Base-by-base conservation (phyloP, 2,888 invertebrate species). In the Cyclophora punctaria region DNA sequence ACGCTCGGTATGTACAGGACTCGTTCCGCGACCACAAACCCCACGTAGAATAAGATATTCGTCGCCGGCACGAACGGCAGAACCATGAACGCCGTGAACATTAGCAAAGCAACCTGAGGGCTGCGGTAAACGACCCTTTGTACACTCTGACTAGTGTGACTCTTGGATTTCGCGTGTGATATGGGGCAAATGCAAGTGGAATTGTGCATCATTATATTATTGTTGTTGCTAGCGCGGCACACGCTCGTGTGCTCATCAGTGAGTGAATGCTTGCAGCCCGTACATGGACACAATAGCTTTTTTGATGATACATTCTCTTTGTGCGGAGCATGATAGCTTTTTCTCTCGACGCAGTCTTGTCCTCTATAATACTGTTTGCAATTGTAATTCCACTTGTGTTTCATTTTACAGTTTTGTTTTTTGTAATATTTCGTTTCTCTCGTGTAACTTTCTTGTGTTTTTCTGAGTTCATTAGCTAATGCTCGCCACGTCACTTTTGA, bases 11-110 rank as follows among this genome's bases (percentile, higher is more conserved):
- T 92, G 88, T 98, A 99, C 60, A 99, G 90, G 61, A 98, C 94
- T 60, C 98, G 91, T 87, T 99, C 99, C 53, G 98, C 99, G 50
- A 98, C 95, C 63, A 99, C 98, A 83, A 99, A 99, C 47, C 99
- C 99, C 55, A 99, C 98, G 83, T 98, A 98, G 90, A 98, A 98
- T 83, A 98, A 94, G 67, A 98, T 89, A 90, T 99, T 99, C 68
- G 96, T 95, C 58, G 98, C 98, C 59, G 98, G 98, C 72, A 98
- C 90, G 88, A 98, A 98, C 56, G 98, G 98, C 65, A 98, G 90
- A 62, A 95, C 92, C 75, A 98, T 91, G 73, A 98, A 92, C 48
- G 94, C 92, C 60, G 93, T 88, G 63, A 93, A 91, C 80, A 93
- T 89, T 54, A 93, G 75, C 67, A 83, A 67, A 55, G 89, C 82